Base-by-base conservation (phyloP, 1,140 invertebrate genomes). In the Hylaeus anthracinus region DNA sequence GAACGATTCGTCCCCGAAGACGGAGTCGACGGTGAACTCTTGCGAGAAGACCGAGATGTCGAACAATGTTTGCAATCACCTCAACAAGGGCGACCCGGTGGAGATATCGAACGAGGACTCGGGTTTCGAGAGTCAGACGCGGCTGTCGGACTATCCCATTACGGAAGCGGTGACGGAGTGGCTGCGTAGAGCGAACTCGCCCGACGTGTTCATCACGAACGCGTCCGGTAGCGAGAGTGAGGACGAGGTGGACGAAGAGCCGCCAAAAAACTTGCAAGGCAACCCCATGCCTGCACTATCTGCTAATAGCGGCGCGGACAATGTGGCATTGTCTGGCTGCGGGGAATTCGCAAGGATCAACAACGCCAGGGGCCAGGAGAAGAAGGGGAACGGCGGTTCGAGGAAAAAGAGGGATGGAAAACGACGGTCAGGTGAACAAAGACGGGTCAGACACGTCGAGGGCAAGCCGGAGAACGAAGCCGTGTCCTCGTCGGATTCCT, bases 281-380 rank as follows among this genome's bases (percentile, higher is more conserved):
- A 94, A 94, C 94, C 94, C 94, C 94, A 94, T 94, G 89, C 93
- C 91, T 94, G 94, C 93, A 93, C 93, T 94, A 94, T 94, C 93
- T 94, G 91, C 85, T 94, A 93, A 92, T 92, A 87, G 88, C 88
- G 83, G 81, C 77, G 89, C 81, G 70, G 87, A 89, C 87, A 88
- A 91, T 71, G 56, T 86, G 76, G 82, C 77, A 77, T 91, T 83
- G 79, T 88, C 86, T 90, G 90, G 75, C 87, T 90, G 81, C 87
- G 86, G 91, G 67, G 86, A 92, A 91, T 92, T 93, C 90, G 91
- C 91, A 90, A 90, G 79, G 51, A 63, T 83, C 86, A 88, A 88
- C 72, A 86, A 89, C 65, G 72, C 70, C 39, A 79, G 60, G n/a
- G 72, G 63, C 14, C 82, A 86, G 4, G 69, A 77, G 26, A 37